Evolutionary conservation across 2,113 vertebrate species (phyloP), one percentile per base, ranked within the genome.

Genomic region (Silurus meridionalis): DNA sequence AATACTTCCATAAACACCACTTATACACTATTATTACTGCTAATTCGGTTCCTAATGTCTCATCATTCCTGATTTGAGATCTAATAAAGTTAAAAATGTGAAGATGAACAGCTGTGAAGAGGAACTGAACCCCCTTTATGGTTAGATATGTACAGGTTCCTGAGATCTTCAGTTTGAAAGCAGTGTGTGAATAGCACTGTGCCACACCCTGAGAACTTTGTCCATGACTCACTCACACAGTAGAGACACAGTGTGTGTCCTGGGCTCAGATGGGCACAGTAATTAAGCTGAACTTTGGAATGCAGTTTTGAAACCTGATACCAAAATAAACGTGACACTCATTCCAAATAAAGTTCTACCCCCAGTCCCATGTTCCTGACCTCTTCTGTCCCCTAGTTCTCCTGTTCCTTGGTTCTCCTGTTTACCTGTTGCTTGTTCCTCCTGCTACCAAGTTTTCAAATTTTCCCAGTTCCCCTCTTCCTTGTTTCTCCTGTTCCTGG

Each of bases 231-330:
- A 82, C 28, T 63, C 6, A 23, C 19, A 46, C 10, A 28, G 55
- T 17, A 13, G 55, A 60, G 77, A 60, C 28, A 80, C 15, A 5
- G 37, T 9, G 60, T 23, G 58, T 82, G 58, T 21, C 25, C 57
- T 21, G 23, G 64, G 6, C 11, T n/a, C 17, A 81, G 37, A 63
- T 23, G 80, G 60, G n/a, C 11, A 63, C 37, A 13, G 60, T 64
- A 7, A 37, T 82, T 11, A n/a, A 48, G 10, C 58, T 82, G 28
- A 58, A 17, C 77, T 80, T 80, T 79, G 75, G 75, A 79, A 79
- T 28, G n/a, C 14, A 2, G 6, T 37, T 21, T 58, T 21, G 46
- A 89, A 87, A 75, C 46, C 66, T 79, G 85, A 86, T 82, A 37
- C 37, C 55, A 21, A 80, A 57, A 80, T 52, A 14, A 77, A 72